Percentiles rank a stretch among this genome's conserved stretches.
These are phyloP conservation scores for Protobothrops mucrosquamatus DNA, from an alignment of 2,113 vertebrate species.

Conservation along the genomic window DNA sequence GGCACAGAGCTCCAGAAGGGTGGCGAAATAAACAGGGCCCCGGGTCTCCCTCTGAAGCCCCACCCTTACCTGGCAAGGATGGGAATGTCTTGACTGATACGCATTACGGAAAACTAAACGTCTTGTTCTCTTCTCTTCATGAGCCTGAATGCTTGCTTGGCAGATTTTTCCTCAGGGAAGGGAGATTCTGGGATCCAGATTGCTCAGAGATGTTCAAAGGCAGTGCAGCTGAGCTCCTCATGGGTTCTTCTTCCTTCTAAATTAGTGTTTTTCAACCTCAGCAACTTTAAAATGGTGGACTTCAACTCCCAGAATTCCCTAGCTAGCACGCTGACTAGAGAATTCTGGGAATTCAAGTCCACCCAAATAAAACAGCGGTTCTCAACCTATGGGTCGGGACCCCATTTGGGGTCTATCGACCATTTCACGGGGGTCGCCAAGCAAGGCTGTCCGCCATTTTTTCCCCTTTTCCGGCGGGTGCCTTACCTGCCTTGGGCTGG, in stretches of 20 bases:
- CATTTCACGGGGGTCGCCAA: no score
- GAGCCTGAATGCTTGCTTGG: background rate
- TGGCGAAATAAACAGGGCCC: background rate
- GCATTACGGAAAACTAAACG: background rate
- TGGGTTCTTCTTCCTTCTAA: background rate
- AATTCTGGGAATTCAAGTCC: background rate
- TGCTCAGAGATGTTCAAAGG: background rate
- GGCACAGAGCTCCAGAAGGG: background rate
- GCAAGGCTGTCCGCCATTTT: no score
- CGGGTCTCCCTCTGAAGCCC: background rate
- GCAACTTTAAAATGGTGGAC: background rate
- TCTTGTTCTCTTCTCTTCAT: background rate
- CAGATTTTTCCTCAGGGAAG: background rate
- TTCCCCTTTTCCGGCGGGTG: no score
- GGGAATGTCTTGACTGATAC: background rate
- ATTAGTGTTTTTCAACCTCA: background rate
- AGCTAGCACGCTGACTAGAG: background rate
- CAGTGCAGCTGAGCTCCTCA: background rate
- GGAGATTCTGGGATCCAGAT: background rate
- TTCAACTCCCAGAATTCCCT: background rate
- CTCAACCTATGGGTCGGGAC: no score
- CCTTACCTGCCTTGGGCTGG: no score
- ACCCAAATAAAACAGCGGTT: no score
- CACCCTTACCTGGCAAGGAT: background rate
- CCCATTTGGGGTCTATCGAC: no score